Evolutionary conservation across 1,140 invertebrate species (phyloP), one percentile per base, ranked within the genome.

Genomic region (Neodiprion virginianus): DNA sequence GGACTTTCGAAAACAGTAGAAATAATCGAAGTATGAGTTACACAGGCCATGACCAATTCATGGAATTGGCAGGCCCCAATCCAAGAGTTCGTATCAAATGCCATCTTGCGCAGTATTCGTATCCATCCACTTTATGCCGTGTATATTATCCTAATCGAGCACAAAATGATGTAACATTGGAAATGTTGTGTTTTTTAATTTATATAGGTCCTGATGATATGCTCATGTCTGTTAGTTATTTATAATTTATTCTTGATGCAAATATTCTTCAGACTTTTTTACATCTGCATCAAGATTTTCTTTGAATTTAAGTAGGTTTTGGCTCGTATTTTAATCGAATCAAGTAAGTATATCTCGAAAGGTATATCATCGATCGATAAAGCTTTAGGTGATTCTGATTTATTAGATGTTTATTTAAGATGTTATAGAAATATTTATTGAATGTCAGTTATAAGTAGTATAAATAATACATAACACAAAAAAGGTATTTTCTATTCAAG

Each of bases 91-190:
- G 75, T 72, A 72, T 78, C 28, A 65, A 65, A 8, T 5, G 69
- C n/a, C 11, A 61, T 61, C 11, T 61, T 8, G 53, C 53, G 8
- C 8, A 61, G 53, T 61, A 61, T 61, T 61, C n/a, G 61, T 78
- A 69, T 74, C 77, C 75, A 78, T 78, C 75, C 72, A 76, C 40
- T 9, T 49, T 77, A 79, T 78, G 74, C 77, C 79, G 79, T 79
- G 75, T 74, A 14, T 74, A 53, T 72, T 76, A 48, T 79, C 75
- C 72, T 61, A 12, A 14, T 61, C n/a, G 53, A 61, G 53, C 53
- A 61, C 53, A 61, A 61, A 61, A 61, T 17, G 53, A 17, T 61
- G n/a, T 17, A 17, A 61, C 4, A 4, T 5, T 61, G 53, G n/a
- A 61, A 5, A 40, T 40, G 5, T 61, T 17, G 8, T 61, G 53